Evolutionary conservation across 2,888 invertebrate species (phyloP).

Genomic region (Trissolcus japonicus): DNA sequence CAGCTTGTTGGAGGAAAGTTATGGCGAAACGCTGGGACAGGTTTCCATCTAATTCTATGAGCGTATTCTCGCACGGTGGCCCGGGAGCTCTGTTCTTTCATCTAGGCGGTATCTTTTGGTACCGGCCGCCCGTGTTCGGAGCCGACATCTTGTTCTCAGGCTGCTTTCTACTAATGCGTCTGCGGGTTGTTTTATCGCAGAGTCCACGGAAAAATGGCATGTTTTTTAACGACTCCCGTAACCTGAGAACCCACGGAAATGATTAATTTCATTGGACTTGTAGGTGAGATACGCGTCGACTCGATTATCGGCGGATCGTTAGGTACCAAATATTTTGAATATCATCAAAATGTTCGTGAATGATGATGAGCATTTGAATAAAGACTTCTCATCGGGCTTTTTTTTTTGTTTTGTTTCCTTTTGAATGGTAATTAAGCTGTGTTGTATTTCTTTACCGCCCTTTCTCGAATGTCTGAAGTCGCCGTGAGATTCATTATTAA

Average conservation of each 20-base stretch:
- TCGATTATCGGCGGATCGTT: constrained; percentile 53
- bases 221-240: constrained; percentile 56
- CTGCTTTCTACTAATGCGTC: constrained; percentile 48
- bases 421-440: constrained; percentile 22
- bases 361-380: constrained; percentile 46
- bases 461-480: background rate
- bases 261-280: constrained; percentile 53
- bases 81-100: constrained; percentile 65
- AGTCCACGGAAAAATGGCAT: constrained; percentile 54
- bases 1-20: constrained; percentile 69
- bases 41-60: constrained; percentile 47
- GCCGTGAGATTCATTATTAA: background rate
- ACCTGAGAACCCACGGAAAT: constrained; percentile 43
- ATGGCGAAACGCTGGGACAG: constrained; percentile 64
- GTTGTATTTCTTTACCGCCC: background rate
- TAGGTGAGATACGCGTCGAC: constrained; percentile 48
- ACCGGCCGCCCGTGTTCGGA: constrained; percentile 44
- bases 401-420: constrained; percentile 19
- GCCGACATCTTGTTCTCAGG: constrained; percentile 57
- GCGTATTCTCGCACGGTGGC: constrained; percentile 67
- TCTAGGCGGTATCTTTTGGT: constrained; percentile 61
- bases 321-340: constrained; percentile 58
- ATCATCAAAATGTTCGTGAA: constrained; percentile 53
- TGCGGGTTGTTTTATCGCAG: constrained; percentile 54
- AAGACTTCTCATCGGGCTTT: constrained; percentile 21